Evolutionary conservation across 2,797 vertebrate genomes (phyloP).

Genomic region (Babyrousa celebensis): DNA sequence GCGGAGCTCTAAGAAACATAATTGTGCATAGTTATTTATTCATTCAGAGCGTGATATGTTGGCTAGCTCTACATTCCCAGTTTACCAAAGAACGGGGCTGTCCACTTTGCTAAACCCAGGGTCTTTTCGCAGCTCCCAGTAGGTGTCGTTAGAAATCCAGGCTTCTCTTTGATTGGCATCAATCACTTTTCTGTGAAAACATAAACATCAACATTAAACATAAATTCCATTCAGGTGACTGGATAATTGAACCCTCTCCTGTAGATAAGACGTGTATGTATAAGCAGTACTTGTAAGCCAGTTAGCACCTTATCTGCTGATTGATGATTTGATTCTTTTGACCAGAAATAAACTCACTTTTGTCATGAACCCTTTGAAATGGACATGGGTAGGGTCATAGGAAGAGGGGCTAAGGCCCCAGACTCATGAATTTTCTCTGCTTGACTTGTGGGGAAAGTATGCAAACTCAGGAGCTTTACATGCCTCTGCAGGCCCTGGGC

Average conservation of each 20-base stretch:
- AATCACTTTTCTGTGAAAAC: slow-evolving; percentile 95
- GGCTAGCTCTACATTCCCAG: slow-evolving; percentile 89
- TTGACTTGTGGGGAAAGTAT: not conserved
- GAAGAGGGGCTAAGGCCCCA: not conserved
- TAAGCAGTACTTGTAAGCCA: not conserved
- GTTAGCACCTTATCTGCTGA: not conserved
- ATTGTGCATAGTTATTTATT: slow-evolving; percentile 94
- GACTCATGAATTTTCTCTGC: not conserved
- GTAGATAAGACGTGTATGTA: not conserved
- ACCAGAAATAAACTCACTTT: slow-evolving; percentile 37
- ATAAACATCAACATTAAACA: slow-evolving; percentile 70
- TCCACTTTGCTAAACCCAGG: slow-evolving; percentile 99
- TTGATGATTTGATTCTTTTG: not conserved
- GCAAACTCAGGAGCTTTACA: not conserved
- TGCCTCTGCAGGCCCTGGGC: not conserved
- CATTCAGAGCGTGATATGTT: slow-evolving; percentile 92
- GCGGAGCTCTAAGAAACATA: slow-evolving; percentile 92
- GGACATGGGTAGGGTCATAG: not conserved
- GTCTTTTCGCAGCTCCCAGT: slow-evolving; percentile 99
- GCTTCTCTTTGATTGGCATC: slow-evolving; percentile 97
- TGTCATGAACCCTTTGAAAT: slow-evolving; percentile 37
- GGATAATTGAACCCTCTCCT: not conserved
- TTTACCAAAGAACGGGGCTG: slow-evolving; percentile 96
- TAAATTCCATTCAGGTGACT: slow-evolving; percentile 26
- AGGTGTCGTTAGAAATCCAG: slow-evolving; percentile 98